Percentiles rank a stretch among this genome's conserved stretches.
phyloP scores from a whole-genome alignment of 2,797 vertebrate species.

The Clarias laeviceps region DNA sequence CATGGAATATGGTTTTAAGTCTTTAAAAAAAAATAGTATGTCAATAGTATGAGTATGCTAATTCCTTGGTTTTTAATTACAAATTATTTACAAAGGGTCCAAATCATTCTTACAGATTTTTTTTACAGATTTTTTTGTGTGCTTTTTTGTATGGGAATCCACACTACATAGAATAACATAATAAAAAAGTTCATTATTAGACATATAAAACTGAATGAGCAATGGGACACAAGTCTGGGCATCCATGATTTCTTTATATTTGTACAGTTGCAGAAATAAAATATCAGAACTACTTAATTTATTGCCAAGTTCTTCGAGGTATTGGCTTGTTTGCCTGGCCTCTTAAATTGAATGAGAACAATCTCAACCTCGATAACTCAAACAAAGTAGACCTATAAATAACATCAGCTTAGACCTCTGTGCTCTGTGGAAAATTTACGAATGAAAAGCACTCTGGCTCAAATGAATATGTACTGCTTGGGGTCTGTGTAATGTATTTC shows the following conservation, averaged over 20 bases:
- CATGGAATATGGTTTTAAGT: neutral
- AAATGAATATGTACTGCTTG: neutral
- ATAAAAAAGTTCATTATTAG: neutral
- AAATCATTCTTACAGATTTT: neutral
- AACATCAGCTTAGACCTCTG: neutral
- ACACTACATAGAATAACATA: neutral
- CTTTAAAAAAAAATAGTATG: neutral
- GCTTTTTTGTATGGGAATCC: neutral
- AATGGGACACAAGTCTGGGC: neutral
- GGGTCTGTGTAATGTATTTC: neutral
- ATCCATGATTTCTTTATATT: neutral
- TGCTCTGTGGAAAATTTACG: neutral
- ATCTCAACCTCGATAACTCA: constrained; percentile 18
- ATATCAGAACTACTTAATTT: constrained; percentile 9
- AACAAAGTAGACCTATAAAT: constrained; percentile 20
- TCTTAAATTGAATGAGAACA: neutral
- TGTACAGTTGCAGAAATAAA: neutral
- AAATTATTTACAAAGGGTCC: neutral
- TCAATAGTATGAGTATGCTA: neutral
- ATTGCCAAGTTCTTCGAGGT: neutral
- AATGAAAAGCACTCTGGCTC: constrained; percentile 3
- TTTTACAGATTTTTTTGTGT: too few species aligned
- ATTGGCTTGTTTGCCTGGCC: constrained; percentile 5
- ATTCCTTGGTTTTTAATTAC: neutral
- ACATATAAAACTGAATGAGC: neutral